Evolutionary conservation across 2,888 invertebrate genomes (phyloP).

Genomic region (Xanthia icteritia): DNA sequence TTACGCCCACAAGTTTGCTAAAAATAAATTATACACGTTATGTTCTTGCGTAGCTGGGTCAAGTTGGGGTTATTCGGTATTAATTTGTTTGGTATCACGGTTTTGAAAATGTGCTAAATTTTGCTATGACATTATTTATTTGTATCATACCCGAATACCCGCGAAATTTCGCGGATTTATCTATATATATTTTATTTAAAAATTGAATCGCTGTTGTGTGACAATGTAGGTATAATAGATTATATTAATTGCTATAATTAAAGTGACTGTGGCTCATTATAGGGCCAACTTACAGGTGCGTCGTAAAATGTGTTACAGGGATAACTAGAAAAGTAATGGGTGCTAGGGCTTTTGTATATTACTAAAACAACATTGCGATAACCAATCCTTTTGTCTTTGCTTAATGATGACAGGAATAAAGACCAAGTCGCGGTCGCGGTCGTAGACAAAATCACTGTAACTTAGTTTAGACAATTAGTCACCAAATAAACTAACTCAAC

Average conservation of each 20-base stretch:
- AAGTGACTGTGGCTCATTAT: background rate
- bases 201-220: too few relatives aligned
- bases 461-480: background rate
- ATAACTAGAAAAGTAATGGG: background rate
- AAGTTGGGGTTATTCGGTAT: background rate
- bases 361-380: background rate
- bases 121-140: background rate
- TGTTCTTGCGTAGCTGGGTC: background rate
- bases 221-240: too few relatives aligned
- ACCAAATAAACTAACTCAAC: background rate
- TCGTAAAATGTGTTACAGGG: background rate
- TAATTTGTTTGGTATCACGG: background rate
- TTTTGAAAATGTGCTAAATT: background rate
- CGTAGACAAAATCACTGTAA: background rate
- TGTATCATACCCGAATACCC: background rate
- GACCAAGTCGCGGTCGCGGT: background rate
- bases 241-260: background rate
- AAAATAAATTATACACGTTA: slow-evolving; percentile 18
- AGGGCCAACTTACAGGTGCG: background rate
- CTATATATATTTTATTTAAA: too few relatives aligned
- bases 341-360: background rate
- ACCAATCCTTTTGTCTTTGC: background rate
- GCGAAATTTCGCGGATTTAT: too few relatives aligned
- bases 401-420: background rate
- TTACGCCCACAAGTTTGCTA: slow-evolving; percentile 22